Conservation (phyloP, 2,888 invertebrate species). For the Ethmia dodecea region DNA sequence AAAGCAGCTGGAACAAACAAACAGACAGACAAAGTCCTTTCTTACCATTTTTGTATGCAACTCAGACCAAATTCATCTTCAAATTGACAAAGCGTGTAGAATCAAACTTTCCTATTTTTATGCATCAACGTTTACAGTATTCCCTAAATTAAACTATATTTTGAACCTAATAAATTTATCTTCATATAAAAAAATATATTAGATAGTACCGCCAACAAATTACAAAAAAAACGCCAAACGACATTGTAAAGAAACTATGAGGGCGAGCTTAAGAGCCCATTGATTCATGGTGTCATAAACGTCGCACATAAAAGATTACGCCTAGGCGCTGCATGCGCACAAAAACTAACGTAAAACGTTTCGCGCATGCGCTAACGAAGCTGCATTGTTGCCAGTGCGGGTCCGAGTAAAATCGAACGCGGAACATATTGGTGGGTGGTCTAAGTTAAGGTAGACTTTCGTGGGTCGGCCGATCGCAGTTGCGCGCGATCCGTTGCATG, state of each 20-base stretch:
- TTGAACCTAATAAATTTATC: too few species aligned
- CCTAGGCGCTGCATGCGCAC: conserved; percentile 34
- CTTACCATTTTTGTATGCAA: too few species aligned
- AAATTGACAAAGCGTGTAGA: too few species aligned
- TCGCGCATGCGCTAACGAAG: conserved; percentile 59
- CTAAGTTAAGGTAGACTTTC: conserved; percentile 19
- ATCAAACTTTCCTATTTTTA: too few species aligned
- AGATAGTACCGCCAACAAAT: too few species aligned
- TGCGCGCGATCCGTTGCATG: too few species aligned
- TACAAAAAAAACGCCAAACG: neutral
- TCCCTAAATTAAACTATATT: too few species aligned
- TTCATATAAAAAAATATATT: neutral
- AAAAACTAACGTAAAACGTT: conserved; percentile 54
- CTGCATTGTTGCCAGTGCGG: conserved; percentile 54
- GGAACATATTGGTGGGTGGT: conserved; percentile 26
- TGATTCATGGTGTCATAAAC: conserved; percentile 36
- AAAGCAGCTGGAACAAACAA: too few species aligned
- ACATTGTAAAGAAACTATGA: conserved; percentile 11
- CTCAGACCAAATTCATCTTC: too few species aligned
- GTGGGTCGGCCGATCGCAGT: too few species aligned
- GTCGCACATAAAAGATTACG: conserved; percentile 34
- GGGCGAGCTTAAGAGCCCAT: conserved; percentile 16
- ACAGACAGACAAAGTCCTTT: too few species aligned
- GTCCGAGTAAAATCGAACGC: conserved; percentile 52
- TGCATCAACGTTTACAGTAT: too few species aligned